These are phyloP conservation scores for Temnothorax longispinosus DNA, from an alignment of 1,140 invertebrate species.

Conservation along the genomic window DNA sequence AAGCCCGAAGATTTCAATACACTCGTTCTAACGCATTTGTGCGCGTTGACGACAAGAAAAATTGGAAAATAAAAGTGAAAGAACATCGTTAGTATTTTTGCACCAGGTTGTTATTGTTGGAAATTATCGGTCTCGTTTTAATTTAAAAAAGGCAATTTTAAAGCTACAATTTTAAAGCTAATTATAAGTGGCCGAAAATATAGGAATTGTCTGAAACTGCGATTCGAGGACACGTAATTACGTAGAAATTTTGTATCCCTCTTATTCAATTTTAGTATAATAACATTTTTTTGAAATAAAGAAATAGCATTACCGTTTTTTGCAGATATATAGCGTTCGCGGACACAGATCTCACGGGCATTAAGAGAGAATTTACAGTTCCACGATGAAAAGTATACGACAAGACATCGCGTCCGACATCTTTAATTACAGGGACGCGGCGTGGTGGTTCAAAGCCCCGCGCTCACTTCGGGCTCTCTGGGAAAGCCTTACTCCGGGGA, in stretches of 20 bases:
- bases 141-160: background rate
- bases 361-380: slow-evolving; percentile 24
- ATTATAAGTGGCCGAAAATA: background rate
- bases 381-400: slow-evolving; percentile 29
- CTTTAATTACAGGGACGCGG: slow-evolving; percentile 41
- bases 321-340: background rate
- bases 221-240: background rate
- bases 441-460: background rate
- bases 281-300: background rate
- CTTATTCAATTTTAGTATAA: background rate
- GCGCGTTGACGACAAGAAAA: background rate
- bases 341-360: background rate
- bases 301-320: background rate
- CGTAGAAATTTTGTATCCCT: background rate
- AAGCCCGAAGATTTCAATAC: slow-evolving; percentile 17
- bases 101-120: background rate
- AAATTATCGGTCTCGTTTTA: background rate
- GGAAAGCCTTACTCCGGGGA: slow-evolving; percentile 24
- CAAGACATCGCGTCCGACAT: slow-evolving; percentile 12
- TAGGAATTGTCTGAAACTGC: background rate
- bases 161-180: background rate
- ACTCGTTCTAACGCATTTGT: background rate
- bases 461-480: slow-evolving; percentile 13
- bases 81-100: background rate
- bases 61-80: background rate